These are phyloP conservation scores for Scyliorhinus canicula DNA, from an alignment of 2,797 vertebrate species.

Conservation along the genomic window DNA sequence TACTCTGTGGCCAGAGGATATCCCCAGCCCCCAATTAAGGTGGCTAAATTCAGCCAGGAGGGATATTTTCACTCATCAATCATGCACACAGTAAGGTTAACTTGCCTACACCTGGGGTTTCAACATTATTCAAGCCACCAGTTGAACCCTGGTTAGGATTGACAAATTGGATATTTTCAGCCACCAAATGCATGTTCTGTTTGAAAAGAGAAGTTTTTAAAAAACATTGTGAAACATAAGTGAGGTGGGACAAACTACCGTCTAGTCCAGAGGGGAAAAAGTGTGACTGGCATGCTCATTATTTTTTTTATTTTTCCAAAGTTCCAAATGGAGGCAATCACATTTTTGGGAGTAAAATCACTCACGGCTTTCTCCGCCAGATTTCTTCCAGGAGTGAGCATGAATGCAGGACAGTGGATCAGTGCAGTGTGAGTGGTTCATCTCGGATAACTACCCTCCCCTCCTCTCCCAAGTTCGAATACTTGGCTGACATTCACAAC, in stretches of 20 bases:
- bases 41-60: background rate
- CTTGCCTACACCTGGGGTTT: background rate
- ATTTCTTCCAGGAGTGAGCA: background rate
- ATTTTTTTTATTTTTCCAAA: background rate
- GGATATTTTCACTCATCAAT: background rate
- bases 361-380: too few relatives aligned
- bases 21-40: background rate
- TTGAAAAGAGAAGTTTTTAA: background rate
- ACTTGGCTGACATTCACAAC: too few relatives aligned
- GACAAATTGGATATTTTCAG: background rate
- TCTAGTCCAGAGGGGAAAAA: background rate
- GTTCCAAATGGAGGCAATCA: background rate
- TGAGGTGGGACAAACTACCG: background rate
- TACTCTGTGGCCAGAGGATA: background rate
- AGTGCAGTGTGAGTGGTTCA: too few relatives aligned
- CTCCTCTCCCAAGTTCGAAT: too few relatives aligned
- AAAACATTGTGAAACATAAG: background rate
- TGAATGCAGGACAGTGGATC: too few relatives aligned
- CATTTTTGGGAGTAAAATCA: background rate
- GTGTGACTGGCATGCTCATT: background rate
- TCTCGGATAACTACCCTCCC: too few relatives aligned
- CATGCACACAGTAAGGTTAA: background rate
- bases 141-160: background rate
- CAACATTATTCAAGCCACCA: background rate
- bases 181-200: background rate